Evolutionary conservation across 2,888 invertebrate species (phyloP).

Genomic region (Digitonthophagus gazella): DNA sequence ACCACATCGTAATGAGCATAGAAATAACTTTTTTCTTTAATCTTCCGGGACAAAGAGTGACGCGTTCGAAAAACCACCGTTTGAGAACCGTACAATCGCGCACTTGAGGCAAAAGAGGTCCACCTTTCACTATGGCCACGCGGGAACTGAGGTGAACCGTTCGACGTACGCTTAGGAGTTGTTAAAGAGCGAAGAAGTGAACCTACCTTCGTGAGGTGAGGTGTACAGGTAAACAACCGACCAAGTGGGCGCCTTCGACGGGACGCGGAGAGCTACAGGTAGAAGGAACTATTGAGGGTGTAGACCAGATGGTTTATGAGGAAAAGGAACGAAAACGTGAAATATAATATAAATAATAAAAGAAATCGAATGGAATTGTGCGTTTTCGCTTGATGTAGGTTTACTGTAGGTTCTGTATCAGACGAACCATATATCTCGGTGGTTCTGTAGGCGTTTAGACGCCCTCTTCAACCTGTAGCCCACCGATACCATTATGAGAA

Average conservation of each 20-base stretch:
- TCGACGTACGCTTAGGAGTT: constrained; percentile 29
- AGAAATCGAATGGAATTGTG: too few species aligned
- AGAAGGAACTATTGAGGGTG: not conserved
- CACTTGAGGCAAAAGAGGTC: constrained; percentile 14
- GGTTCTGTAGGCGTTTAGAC: not conserved
- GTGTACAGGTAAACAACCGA: constrained; percentile 3
- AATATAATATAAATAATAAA: not conserved
- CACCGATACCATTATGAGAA: too few species aligned
- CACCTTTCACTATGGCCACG: constrained; percentile 35
- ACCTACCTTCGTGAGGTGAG: not conserved
- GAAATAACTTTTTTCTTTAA: too few species aligned
- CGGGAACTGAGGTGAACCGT: constrained; percentile 34
- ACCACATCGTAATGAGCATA: not conserved
- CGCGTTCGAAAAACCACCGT: not conserved
- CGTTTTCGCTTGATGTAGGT: too few species aligned
- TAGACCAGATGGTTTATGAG: not conserved
- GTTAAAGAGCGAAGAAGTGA: constrained; percentile 5
- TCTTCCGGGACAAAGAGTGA: not conserved
- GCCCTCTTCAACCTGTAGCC: not conserved
- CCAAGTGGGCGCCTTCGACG: not conserved
- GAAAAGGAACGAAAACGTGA: too few species aligned
- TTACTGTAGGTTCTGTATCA: not conserved
- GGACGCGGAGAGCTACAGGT: not conserved
- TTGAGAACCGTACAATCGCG: not conserved
- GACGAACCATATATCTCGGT: not conserved